Conservation (phyloP, 2,888 invertebrate species). For the Panorpa germanica region DNA sequence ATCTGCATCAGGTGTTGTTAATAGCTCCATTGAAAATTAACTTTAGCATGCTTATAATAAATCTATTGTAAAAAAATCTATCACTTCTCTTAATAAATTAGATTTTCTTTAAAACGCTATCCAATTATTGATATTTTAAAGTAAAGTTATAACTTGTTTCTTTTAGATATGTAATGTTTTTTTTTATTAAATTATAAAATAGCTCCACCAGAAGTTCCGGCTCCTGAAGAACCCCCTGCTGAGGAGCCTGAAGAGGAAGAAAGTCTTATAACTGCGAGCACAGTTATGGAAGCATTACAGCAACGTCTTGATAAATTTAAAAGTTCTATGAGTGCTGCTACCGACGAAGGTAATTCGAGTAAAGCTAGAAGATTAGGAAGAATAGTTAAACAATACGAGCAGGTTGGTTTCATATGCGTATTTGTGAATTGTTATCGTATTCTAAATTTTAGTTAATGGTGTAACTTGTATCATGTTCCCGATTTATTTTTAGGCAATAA, state of each 20-base stretch:
- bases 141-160: not conserved
- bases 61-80: slow-evolving; percentile 18
- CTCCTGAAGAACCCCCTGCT: slow-evolving; percentile 12
- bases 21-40: too few species aligned
- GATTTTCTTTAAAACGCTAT: not conserved
- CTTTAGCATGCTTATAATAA: slow-evolving; percentile 19
- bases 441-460: too few species aligned
- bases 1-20: too few species aligned
- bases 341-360: slow-evolving; percentile 60
- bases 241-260: slow-evolving; percentile 8
- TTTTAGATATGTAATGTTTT: slow-evolving; percentile 6
- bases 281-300: slow-evolving; percentile 54
- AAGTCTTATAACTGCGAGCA: slow-evolving; percentile 28
- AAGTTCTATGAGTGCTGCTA: slow-evolving; percentile 46
- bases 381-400: slow-evolving; percentile 84
- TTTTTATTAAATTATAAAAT: too few species aligned
- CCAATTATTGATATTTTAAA: not conserved
- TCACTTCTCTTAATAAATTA: slow-evolving; percentile 1
- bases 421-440: too few species aligned
- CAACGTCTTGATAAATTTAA: slow-evolving; percentile 71
- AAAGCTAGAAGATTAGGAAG: slow-evolving; percentile 80
- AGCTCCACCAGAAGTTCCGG: slow-evolving; percentile 13
- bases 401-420: too few species aligned
- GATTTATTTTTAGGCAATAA: too few species aligned
- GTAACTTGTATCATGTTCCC: too few species aligned